Conservation (phyloP, 1,140 invertebrate species). For the Nasonia giraulti region DNA sequence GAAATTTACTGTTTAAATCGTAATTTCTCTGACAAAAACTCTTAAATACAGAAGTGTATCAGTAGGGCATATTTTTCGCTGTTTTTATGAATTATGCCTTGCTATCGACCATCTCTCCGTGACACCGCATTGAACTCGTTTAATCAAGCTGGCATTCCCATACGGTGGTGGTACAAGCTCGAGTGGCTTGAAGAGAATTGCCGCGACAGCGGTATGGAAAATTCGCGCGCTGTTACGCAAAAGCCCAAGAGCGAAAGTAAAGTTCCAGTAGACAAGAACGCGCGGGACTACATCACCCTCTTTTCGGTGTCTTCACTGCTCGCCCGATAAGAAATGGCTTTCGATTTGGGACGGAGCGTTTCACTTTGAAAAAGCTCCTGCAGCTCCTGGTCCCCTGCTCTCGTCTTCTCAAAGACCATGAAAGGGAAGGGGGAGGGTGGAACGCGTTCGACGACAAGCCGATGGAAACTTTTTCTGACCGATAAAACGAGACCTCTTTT, state of each 20-base stretch:
- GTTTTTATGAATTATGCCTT: too few relatives aligned
- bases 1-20: too few relatives aligned
- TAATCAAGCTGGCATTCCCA: conserved; percentile 12
- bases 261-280: conserved; percentile 11
- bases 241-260: conserved; percentile 16
- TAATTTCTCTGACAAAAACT: too few relatives aligned
- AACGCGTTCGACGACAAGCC: conserved; percentile 46
- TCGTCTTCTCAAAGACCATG: background rate
- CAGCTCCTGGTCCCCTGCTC: conserved; percentile 26
- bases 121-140: background rate
- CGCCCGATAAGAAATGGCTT: conserved; percentile 45
- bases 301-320: conserved; percentile 12
- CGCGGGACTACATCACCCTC: conserved; percentile 32
- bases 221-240: background rate
- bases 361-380: conserved; percentile 35
- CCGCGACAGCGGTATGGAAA: conserved; percentile 1
- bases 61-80: too few relatives aligned
- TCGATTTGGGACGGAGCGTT: conserved; percentile 37
- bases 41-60: too few relatives aligned
- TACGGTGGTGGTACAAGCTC: background rate
- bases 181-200: background rate
- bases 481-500: conserved; percentile 63
- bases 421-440: background rate
- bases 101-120: background rate
- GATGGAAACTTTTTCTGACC: conserved; percentile 54